Percentiles rank a stretch among this genome's conserved stretches.
phyloP scores from a whole-genome alignment of 2,797 vertebrate genomes.

The Ataeniobius toweri region DNA sequence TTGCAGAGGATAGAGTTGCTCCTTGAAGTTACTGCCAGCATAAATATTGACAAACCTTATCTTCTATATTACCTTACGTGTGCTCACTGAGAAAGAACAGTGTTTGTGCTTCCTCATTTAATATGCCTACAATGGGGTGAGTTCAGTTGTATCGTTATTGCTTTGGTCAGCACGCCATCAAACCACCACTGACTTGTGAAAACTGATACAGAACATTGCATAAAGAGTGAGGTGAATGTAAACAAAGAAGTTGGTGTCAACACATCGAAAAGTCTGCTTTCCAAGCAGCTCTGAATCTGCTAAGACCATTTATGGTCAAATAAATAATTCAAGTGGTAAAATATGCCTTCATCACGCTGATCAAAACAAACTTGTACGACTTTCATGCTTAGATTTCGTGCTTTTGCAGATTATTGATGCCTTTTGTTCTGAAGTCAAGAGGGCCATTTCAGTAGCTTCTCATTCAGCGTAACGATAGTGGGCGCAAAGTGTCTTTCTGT shows the following conservation, averaged over 20 bases:
- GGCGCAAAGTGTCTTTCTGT: conserved; percentile 81
- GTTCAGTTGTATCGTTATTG: conserved; percentile 66
- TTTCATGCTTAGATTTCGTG: conserved; percentile 58
- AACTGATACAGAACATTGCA: conserved; percentile 54
- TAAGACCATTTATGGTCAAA: conserved; percentile 53
- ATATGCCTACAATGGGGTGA: conserved; percentile 40
- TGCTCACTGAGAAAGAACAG: conserved; percentile 46
- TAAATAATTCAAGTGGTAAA: conserved; percentile 65
- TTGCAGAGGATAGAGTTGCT: conserved; percentile 18
- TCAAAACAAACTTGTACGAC: conserved; percentile 52
- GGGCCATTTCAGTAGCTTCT: conserved; percentile 78
- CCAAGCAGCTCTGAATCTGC: conserved; percentile 38
- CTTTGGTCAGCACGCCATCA: conserved; percentile 55
- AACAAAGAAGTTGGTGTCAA: conserved; percentile 61
- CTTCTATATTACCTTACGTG: conserved; percentile 24
- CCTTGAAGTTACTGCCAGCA: conserved; percentile 22
- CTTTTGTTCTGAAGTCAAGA: conserved; percentile 45
- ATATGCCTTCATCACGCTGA: conserved; percentile 28
- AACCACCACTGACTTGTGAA: conserved; percentile 34
- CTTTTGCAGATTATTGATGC: conserved; percentile 19
- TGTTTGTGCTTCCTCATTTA: conserved; percentile 66
- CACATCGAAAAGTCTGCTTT: conserved; percentile 33
- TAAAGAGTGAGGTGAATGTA: conserved; percentile 60
- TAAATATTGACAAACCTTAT: conserved; percentile 34
- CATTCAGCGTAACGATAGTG: conserved; percentile 87